phyloP scores from a whole-genome alignment of 2,888 invertebrate species.

The Hydrotaea cyrtoneurina region DNA sequence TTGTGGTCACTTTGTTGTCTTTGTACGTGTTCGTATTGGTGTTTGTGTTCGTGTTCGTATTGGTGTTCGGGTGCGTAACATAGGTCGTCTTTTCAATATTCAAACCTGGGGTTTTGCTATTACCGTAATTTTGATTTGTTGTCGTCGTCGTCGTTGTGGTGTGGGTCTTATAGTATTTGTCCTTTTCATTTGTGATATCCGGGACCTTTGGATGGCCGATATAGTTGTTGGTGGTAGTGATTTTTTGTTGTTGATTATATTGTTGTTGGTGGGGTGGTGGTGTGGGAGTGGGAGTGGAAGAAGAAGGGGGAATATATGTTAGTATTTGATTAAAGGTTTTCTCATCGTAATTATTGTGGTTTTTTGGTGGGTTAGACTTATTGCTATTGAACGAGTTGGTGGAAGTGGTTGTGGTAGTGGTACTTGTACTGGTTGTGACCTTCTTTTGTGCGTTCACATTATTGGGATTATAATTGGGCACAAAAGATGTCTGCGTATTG shows the following conservation, averaged over 20 bases:
- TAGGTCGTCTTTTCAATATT: conserved; percentile 71
- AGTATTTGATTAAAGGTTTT: conserved; percentile 70
- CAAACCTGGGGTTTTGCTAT: conserved; percentile 71
- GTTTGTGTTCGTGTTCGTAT: conserved; percentile 44
- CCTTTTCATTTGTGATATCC: conserved; percentile 76
- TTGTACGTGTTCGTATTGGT: conserved; percentile 44
- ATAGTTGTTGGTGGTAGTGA: conserved; percentile 53
- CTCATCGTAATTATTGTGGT: conserved; percentile 61
- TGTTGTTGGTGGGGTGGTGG: conserved; percentile 60
- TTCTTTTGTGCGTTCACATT: conserved; percentile 74
- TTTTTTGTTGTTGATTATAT: conserved; percentile 51
- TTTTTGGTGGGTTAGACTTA: conserved; percentile 56
- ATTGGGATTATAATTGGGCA: conserved; percentile 73
- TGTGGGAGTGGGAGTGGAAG: conserved; percentile 68
- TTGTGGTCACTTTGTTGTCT: conserved; percentile 49
- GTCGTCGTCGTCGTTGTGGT: conserved; percentile 71
- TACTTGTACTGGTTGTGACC: conserved; percentile 67
- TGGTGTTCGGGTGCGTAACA: conserved; percentile 41
- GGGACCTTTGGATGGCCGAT: conserved; percentile 59
- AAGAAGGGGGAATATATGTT: conserved; percentile 78
- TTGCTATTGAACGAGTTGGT: conserved; percentile 63
- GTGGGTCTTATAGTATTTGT: conserved; percentile 72
- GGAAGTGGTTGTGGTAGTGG: conserved; percentile 68
- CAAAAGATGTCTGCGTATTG: conserved; percentile 69
- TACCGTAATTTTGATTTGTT: conserved; percentile 72